A percentile compares a stretch with the other conserved stretches of the same genome.
phyloP scores from a whole-genome alignment of 2,797 vertebrate genomes.

The Delichon dasypus region DNA sequence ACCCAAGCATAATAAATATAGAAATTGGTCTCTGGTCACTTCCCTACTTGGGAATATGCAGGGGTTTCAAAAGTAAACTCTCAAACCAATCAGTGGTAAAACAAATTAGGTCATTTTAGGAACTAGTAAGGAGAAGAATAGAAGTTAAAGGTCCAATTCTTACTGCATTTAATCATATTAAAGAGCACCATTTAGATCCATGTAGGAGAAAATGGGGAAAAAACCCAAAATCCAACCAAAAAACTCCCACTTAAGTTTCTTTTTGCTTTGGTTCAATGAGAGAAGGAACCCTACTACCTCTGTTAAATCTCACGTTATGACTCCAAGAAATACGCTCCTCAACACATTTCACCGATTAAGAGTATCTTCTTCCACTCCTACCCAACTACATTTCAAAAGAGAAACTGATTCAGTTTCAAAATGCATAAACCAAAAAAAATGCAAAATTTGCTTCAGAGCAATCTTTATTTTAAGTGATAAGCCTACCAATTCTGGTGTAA shows the following conservation, averaged over 20 bases:
- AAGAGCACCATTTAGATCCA: not conserved
- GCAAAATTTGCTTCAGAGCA: not conserved
- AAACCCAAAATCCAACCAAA: not conserved
- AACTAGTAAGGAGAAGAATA: not conserved
- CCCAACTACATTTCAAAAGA: not conserved
- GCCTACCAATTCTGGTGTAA: not conserved
- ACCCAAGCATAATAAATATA: not conserved
- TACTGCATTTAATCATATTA: not conserved
- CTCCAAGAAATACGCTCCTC: not conserved
- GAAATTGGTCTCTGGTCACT: not conserved
- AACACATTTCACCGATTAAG: not conserved
- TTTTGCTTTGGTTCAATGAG: not conserved
- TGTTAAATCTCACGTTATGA: not conserved
- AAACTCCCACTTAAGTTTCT: not conserved
- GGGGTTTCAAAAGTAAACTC: not conserved
- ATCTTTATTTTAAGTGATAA: not conserved
- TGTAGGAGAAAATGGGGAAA: fast-evolving
- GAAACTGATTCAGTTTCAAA: not conserved
- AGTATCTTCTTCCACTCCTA: not conserved
- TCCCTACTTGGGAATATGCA: not conserved
- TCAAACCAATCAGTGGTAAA: not conserved
- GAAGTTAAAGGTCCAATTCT: not conserved
- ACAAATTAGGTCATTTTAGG: not conserved
- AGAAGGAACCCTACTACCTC: not conserved
- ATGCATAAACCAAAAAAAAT: not conserved